Base-by-base conservation (phyloP, 2,113 vertebrate genomes). In the Antennarius striatus region DNA sequence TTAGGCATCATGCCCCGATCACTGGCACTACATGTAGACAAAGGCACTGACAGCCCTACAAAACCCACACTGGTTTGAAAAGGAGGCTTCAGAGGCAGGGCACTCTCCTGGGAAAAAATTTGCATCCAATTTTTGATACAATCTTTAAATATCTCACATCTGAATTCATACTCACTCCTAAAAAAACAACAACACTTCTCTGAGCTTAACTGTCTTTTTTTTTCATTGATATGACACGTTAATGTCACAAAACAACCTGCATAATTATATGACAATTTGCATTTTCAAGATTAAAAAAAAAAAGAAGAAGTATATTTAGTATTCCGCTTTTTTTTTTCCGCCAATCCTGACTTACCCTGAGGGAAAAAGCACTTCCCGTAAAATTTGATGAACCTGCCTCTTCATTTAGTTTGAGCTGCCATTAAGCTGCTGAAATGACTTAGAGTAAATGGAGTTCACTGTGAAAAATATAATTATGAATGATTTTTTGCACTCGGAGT, bases 401-500 rank as follows among this genome's bases (percentile, higher is more conserved):
- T 36, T 36, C 32, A 63, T 79, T 69, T 77, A 61, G 61, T 75
- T 58, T 60, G 63, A 61, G 17, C 73, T 67, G 62, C 40, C 61
- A 80, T 84, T 68, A 77, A 45, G 73, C 42, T 63, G 52, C 68
- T 39, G 68, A 83, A 81, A 30, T 51, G 74, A 83, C 71, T 73
- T 2, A 2, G 64, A 60, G 56, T 85, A 36, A 36, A 36, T 36
- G 79, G 86, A 79, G 73, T 60, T 54, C 50, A 16, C 75, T 52
- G 69, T 73, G 66, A 61, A 45, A 63, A 85, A 77, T 77, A 79
- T 76, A 73, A 84, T 81, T 84, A 74, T 46, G 57, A 79, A 81
- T 76, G 71, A 81, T 84, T 84, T 84, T 85, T 84, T 78, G 56
- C 56, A 76, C 84, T 82, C 68, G 75, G 58, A 55, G 22, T 63